These are phyloP conservation scores for Accipiter cooperii DNA, from an alignment of 2,113 vertebrate genomes.

Conservation along the genomic window DNA sequence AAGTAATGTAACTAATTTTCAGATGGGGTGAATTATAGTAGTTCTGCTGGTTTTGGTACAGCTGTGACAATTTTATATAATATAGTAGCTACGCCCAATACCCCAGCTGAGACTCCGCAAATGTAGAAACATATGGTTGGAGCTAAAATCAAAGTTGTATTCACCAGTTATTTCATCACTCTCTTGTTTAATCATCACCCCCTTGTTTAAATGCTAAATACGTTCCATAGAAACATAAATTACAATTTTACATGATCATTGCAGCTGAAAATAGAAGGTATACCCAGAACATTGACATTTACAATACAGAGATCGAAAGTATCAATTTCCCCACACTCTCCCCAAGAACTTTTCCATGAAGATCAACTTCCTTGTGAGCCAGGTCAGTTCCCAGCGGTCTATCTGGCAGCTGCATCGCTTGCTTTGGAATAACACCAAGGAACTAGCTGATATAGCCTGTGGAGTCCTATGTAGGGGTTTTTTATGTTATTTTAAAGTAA, in stretches of 20 bases:
- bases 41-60: background rate
- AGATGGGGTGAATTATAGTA: background rate
- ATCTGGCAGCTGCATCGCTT: background rate
- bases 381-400: background rate
- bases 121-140: background rate
- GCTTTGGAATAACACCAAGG: background rate
- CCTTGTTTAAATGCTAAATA: background rate
- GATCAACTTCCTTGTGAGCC: background rate
- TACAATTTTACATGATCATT: background rate
- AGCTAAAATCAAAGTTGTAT: background rate
- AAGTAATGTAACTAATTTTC: background rate
- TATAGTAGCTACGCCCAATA: background rate
- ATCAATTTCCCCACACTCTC: background rate
- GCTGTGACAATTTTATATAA: background rate
- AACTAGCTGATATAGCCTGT: background rate
- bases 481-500: background rate
- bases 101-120: background rate
- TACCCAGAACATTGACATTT: background rate
- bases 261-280: background rate
- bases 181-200: background rate
- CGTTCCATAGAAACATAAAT: background rate
- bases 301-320: background rate
- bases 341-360: background rate
- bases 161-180: background rate
- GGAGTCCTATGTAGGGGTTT: background rate